These are phyloP conservation scores for Siderastrea radians DNA, from an alignment of 92 coral and sea anemone species.

Conservation along the genomic window DNA sequence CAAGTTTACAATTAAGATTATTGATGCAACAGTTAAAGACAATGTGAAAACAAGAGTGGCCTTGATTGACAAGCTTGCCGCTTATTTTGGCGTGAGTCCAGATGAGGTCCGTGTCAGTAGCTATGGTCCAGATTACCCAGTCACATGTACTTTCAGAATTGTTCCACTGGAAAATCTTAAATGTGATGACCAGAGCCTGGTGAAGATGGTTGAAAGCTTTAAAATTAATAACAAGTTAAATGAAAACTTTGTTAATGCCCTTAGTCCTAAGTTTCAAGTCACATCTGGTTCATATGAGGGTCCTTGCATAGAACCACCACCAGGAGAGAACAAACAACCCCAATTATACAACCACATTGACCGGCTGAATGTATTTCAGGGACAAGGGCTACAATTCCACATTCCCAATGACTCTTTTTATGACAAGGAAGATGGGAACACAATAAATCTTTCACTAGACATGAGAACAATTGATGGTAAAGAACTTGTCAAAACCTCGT, in stretches of 20 bases:
- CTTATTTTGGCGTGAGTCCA: slow-evolving; percentile 67
- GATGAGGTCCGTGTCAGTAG: slow-evolving; percentile 62
- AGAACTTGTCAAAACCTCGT: slow-evolving; percentile 69
- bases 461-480: slow-evolving; percentile 65
- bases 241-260: slow-evolving; percentile 48
- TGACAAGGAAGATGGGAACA: slow-evolving; percentile 87
- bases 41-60: slow-evolving; percentile 57
- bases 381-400: slow-evolving; percentile 70
- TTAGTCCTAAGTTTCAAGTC: slow-evolving; percentile 73
- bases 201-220: slow-evolving; percentile 48
- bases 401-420: slow-evolving; percentile 78
- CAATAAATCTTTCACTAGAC: slow-evolving; percentile 79
- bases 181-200: slow-evolving; percentile 61
- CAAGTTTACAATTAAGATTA: slow-evolving; percentile 62
- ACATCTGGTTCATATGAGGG: slow-evolving; percentile 59
- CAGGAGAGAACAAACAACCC: slow-evolving; percentile 56
- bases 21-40: slow-evolving; percentile 44
- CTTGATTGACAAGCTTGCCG: slow-evolving; percentile 71
- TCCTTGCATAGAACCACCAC: slow-evolving; percentile 32
- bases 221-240: slow-evolving; percentile 47
- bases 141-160: slow-evolving; percentile 67
- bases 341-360: slow-evolving; percentile 54
- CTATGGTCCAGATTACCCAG: slow-evolving; percentile 37
- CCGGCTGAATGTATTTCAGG: slow-evolving; percentile 66
- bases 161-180: slow-evolving; percentile 61